Conservation (phyloP, 1,140 invertebrate genomes). For the Scaptomyza montana region DNA sequence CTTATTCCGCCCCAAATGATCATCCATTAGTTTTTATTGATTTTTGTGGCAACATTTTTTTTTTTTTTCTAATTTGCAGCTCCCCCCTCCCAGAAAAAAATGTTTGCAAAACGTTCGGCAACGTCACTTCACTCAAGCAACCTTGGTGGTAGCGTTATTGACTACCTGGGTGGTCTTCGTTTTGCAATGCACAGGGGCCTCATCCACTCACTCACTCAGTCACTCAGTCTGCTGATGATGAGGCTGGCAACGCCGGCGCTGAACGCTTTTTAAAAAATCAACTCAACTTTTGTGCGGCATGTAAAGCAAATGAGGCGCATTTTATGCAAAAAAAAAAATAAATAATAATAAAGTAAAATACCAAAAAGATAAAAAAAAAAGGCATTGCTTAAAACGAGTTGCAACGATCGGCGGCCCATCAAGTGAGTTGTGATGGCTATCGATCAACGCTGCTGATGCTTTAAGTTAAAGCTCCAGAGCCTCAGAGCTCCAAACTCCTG, state of each 20-base stretch:
- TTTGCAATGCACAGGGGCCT: background rate
- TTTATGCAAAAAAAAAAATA: constrained; percentile 67
- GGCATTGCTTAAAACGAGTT: constrained; percentile 55
- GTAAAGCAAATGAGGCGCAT: constrained; percentile 78
- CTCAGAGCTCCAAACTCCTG: background rate
- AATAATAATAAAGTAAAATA: constrained; percentile 8
- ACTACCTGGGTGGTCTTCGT: constrained; percentile 61
- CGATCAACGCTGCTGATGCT: constrained; percentile 56
- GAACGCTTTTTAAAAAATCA: constrained; percentile 65
- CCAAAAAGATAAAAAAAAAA: background rate
- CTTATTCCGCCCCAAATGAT: constrained; percentile 56
- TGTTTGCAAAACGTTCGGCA: constrained; percentile 38
- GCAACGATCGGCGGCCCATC: constrained; percentile 53
- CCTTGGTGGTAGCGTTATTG: constrained; percentile 64
- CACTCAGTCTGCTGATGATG: constrained; percentile 17
- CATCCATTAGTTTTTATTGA: constrained; percentile 74
- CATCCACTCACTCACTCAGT: background rate
- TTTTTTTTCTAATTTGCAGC: constrained; percentile 68
- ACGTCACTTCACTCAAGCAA: constrained; percentile 20
- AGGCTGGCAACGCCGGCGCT: constrained; percentile 47
- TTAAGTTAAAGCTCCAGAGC: constrained; percentile 10
- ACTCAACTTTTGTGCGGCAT: constrained; percentile 66
- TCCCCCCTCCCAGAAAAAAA: constrained; percentile 33
- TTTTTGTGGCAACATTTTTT: constrained; percentile 72
- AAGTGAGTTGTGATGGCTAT: constrained; percentile 73